Evolutionary conservation across 2,797 vertebrate species (phyloP), one percentile per base, ranked within the genome.

Genomic region (Syndactyla subalaris): DNA sequence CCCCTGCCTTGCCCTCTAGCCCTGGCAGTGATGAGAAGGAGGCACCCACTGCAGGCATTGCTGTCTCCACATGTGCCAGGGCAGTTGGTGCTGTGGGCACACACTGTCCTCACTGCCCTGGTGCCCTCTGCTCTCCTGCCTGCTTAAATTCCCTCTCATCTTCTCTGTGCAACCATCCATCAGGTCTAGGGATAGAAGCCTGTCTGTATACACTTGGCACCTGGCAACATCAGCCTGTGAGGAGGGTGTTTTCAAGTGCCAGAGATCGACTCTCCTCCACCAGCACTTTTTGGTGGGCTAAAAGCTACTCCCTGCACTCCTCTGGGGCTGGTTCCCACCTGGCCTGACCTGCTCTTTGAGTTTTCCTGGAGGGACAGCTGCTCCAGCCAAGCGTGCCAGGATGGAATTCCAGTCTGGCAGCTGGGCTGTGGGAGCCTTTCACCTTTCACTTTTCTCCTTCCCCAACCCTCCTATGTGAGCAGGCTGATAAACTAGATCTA

Each of bases 401-500:
- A 18, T 54, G 16, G 17, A 3, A 8, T 3, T 12, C 16, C 63
- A 20, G n/a, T n/a, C 46, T 16, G 41, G 26, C 43, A 66, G 2
- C 8, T 5, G 6, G 22, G 39, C 46, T 52, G 12, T 17, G 81
- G 8, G 49, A 39, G 27, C 62, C 70, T 75, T 36, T 75, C 68
- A 77, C 38, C 59, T 23, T 65, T 73, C 51, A 17, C 66, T 95
- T 23, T 34, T 34, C 66, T 75, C 45, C 16, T 68, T 76, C 24
- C n/a, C 66, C 82, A 41, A 27, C 68, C 77, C 85, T 85, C 45
- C 81, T 30, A 12, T 38, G 36, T 32, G 55, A 88, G 75, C 32
- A 78, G 66, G 62, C 9, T 78, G 79, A 78, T 88, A 89, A 94
- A 84, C 84, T 34, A 58, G 86, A 72, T 76, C 82, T 94, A 82